These are phyloP conservation scores for Pollenia griseotomentosa DNA, from an alignment of 2,888 invertebrate species.

Conservation along the genomic window DNA sequence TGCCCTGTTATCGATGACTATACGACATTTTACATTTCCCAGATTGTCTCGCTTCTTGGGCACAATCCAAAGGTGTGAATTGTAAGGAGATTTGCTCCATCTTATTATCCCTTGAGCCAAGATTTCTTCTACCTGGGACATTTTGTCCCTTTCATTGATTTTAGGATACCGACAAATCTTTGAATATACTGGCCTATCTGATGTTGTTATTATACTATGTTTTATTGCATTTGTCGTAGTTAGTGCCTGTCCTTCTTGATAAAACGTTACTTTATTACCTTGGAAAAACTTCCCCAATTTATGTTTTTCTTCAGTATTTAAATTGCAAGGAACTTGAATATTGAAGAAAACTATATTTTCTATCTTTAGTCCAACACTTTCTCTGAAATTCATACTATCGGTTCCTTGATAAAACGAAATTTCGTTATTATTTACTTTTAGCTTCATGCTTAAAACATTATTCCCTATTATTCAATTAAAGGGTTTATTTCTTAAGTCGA, in stretches of 20 bases:
- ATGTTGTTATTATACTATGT: too few species aligned
- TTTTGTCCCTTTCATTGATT: not conserved
- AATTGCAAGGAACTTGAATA: too few species aligned
- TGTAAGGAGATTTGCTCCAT: not conserved
- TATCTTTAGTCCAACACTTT: too few species aligned
- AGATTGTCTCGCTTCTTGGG: not conserved
- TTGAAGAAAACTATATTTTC: too few species aligned
- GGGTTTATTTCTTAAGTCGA: not conserved
- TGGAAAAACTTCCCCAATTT: too few species aligned
- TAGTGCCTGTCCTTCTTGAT: too few species aligned
- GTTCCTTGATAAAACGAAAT: not conserved
- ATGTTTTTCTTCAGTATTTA: too few species aligned
- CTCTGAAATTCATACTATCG: not conserved
- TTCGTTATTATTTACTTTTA: not conserved
- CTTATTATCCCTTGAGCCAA: not conserved
- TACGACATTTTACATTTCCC: not conserved
- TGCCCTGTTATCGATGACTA: constrained; percentile 25
- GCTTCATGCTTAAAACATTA: not conserved
- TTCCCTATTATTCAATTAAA: not conserved
- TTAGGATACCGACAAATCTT: not conserved
- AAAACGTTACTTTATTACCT: too few species aligned
- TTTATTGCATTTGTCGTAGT: too few species aligned
- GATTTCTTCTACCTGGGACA: not conserved
- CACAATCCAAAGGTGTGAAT: not conserved
- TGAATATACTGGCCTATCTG: constrained; percentile 1